Evolutionary conservation across 2,888 invertebrate species (phyloP), one percentile per base, ranked within the genome.

Genomic region (Copidosoma aretas): DNA sequence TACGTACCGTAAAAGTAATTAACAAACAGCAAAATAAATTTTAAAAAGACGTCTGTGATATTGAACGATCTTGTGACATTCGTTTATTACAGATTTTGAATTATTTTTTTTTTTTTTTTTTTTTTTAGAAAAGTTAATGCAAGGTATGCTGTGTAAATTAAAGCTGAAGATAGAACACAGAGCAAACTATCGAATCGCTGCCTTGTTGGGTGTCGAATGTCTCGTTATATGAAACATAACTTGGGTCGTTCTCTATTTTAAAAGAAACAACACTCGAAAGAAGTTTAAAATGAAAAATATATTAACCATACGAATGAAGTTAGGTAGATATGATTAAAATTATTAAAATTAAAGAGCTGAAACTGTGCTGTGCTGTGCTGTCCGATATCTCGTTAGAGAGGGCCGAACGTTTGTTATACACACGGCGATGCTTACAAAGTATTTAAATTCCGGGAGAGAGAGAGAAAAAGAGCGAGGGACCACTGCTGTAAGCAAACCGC

Each of bases 51-150:
- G 81, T 83, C 83, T 84, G 83, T 84, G 83, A 84, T 83, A 83
- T 81, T 80, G 78, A 83, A 82, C 83, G 83, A 84, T 83, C 83
- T 83, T 81, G 82, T 77, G 80, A 82, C 83, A 83, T 82, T 83
- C 81, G 81, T 81, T 82, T 81, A 32, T 32, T 79, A 59, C 56
- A 64, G 59, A 64, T 70, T 67, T 64, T 51, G 52, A 64, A 51
- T 67, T 46, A 19, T 51, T 62, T 68, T 64, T 56, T 54, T 62
- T 32, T 32, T 32, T 32, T 32, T 32, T 32, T 32, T 32, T 32
- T 8, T 8, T 32, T 32, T 32, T 32, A 12, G 12, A 46, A 15
- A 46, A 46, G 14, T 10, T 41, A 41, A 41, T 41, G 41, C 41
- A 10, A 46, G 43, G 43, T 32, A 32, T 32, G 32, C 32, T 32